These are phyloP conservation scores for Mormyrus proboscirostris DNA, from an alignment of 2,797 vertebrate species.

Conservation along the genomic window DNA sequence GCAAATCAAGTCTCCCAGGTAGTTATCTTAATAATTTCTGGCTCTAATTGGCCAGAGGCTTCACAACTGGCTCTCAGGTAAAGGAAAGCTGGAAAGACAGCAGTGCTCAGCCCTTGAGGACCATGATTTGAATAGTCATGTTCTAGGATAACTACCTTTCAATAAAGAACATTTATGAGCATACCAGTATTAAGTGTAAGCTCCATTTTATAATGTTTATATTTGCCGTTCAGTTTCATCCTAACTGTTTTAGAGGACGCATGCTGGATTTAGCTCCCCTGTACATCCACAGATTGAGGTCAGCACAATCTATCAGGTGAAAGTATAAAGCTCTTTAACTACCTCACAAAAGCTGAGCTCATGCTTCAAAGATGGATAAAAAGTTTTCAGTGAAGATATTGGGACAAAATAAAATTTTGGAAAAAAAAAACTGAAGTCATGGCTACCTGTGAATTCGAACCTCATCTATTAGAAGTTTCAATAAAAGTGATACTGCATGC, in stretches of 20 bases:
- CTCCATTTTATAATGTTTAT: not conserved
- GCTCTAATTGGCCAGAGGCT: too few species aligned
- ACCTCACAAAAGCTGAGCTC: conserved; percentile 20
- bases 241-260: conserved; percentile 38
- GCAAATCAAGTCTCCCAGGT: too few species aligned
- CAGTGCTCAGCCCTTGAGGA: too few species aligned
- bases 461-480: not conserved
- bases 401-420: not conserved
- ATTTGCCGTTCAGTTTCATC: not conserved
- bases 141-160: not conserved
- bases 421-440: not conserved
- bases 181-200: not conserved
- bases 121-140: too few species aligned
- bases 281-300: conserved; percentile 62
- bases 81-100: too few species aligned
- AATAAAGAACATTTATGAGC: not conserved
- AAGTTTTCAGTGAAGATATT: conserved; percentile 26
- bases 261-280: conserved; percentile 56
- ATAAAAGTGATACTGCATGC: not conserved
- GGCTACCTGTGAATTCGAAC: not conserved
- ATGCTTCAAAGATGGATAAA: conserved; percentile 13
- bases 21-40: too few species aligned
- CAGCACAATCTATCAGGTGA: conserved; percentile 61
- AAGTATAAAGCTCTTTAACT: conserved; percentile 61
- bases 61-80: too few species aligned